A percentile compares a stretch with the other conserved stretches of the same genome.
phyloP scores from a whole-genome alignment of 1,140 invertebrate genomes.

The Drosophila pallidifrons region DNA sequence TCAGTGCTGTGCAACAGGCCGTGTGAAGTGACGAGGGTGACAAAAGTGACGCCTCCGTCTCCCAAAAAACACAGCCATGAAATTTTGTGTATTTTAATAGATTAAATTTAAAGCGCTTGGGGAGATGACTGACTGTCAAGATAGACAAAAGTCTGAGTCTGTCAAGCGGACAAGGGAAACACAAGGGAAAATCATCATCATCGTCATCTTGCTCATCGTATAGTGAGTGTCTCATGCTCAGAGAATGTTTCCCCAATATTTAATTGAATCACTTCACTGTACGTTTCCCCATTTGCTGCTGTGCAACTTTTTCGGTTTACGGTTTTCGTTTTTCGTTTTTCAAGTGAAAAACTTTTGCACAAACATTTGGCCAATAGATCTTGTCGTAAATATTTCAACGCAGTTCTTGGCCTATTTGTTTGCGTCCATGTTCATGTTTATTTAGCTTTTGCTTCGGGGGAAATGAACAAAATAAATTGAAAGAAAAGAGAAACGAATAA shows the following conservation, averaged over 20 bases:
- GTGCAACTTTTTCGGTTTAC: conserved; percentile 14
- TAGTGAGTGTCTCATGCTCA: conserved; percentile 43
- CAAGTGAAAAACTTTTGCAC: conserved; percentile 32
- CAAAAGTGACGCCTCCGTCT: conserved; percentile 40
- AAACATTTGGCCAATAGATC: conserved; percentile 45
- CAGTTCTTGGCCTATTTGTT: conserved; percentile 43
- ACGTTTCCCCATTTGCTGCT: conserved; percentile 14
- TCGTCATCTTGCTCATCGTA: conserved; percentile 12
- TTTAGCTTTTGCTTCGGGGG: conserved; percentile 49
- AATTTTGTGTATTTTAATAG: conserved; percentile 71
- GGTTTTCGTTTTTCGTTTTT: background rate
- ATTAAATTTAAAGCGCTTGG: conserved; percentile 58
- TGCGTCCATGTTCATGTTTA: conserved; percentile 48
- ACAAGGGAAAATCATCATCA: conserved; percentile 10
- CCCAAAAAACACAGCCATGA: conserved; percentile 24
- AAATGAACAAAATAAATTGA: conserved; percentile 12
- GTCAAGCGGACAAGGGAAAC: conserved; percentile 49
- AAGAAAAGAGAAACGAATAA: conserved; percentile 9
- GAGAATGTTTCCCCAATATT: conserved; percentile 49
- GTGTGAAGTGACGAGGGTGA: conserved; percentile 72
- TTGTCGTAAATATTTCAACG: conserved; percentile 54
- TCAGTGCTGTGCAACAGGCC: conserved; percentile 55
- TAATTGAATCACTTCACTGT: conserved; percentile 64
- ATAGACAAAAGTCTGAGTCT: conserved; percentile 38
- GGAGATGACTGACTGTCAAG: conserved; percentile 30